Evolutionary conservation across 1,140 invertebrate species (phyloP), one percentile per base, ranked within the genome.

Genomic region (Stegodyphus dumicola): DNA sequence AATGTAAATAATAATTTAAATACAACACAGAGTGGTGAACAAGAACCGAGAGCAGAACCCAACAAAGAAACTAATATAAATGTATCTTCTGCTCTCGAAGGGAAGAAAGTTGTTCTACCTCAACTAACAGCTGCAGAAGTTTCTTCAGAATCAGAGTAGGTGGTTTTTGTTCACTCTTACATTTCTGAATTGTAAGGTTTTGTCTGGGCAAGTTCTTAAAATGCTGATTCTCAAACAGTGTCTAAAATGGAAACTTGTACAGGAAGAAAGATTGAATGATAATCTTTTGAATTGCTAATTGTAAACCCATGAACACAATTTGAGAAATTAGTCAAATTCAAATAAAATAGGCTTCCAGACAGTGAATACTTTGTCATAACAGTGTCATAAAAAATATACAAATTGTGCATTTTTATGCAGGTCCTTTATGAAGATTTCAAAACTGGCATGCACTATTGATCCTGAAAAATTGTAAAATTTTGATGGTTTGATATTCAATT

Each of bases 131-230:
- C 83, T 6, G 81, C 88, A 11, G 79, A 86, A 65, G 66, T 87
- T 54, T 85, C 87, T 13, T 87, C 88, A 17, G 88, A 88, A 71
- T 88, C 88, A 56, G 88, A 88, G 88, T 88, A 78, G 86, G 87
- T 78, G 7, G 64, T 7, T 83, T 65, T 54, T 49, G 18, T 73
- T 49, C 49, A 73, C 18, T 51, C 6, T 48, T 13, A 73, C 56
- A 60, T 60, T 60, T 60, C 9, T 60, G 9, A 60, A 60, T 60
- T 60, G 15, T 60, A 60, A 10, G 15, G 2, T 5, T 60, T 60
- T 10, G 15, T 60, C 15, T 60, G 1, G 15, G 2, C 56, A 9
- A 2, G 9, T 60, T 10, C 56, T 60, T 9, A 60, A 60, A 10
- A 60, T 60, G 15, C 9, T 60, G 9, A 60, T 60, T 15, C 56